These are phyloP conservation scores for Orthosia incerta DNA, from an alignment of 2,888 invertebrate genomes.

Conservation along the genomic window DNA sequence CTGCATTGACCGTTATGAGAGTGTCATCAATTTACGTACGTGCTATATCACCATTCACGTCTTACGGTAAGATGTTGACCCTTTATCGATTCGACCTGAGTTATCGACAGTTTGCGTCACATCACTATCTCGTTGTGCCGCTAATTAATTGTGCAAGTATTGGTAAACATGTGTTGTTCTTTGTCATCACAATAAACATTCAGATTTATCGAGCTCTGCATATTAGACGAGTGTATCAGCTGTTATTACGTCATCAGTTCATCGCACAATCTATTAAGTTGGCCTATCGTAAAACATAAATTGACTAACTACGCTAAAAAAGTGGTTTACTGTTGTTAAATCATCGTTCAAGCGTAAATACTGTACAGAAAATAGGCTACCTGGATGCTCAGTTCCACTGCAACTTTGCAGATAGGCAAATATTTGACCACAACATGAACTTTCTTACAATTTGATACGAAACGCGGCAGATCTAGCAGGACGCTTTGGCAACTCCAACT, in stretches of 20 bases:
- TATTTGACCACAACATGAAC: neutral
- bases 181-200: constrained; percentile 51
- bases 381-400: too few relatives aligned
- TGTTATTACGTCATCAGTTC: constrained; percentile 42
- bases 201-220: constrained; percentile 39
- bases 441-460: neutral
- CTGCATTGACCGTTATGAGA: neutral
- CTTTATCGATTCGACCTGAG: constrained; percentile 50
- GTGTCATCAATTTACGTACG: neutral
- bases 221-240: constrained; percentile 34
- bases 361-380: too few relatives aligned
- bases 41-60: constrained; percentile 45
- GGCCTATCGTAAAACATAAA: neutral
- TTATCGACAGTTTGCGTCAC: constrained; percentile 62
- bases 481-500: too few relatives aligned
- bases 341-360: neutral
- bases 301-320: neutral
- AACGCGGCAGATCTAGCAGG: neutral
- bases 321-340: too few relatives aligned
- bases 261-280: constrained; percentile 7
- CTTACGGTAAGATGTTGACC: constrained; percentile 54
- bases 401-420: too few relatives aligned
- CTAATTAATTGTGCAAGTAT: constrained; percentile 60
- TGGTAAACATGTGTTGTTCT: constrained; percentile 59
- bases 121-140: constrained; percentile 44